phyloP scores from a whole-genome alignment of 1,140 invertebrate genomes.

The Asbolus verrucosus region DNA sequence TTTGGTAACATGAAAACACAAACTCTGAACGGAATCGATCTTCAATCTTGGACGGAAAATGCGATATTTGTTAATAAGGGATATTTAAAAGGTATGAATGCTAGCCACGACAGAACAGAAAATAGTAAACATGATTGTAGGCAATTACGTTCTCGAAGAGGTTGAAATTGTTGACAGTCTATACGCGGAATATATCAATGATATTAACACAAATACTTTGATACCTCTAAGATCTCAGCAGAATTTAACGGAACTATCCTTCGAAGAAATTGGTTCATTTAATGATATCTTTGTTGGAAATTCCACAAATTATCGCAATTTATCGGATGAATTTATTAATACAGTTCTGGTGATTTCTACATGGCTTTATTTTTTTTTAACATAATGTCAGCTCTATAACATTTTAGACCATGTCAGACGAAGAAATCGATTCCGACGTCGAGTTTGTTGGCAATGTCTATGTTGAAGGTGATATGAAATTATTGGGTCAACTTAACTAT shows the following conservation, averaged over 20 bases:
- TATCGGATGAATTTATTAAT: constrained; percentile 55
- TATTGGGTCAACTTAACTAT: constrained; percentile 56
- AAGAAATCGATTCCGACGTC: constrained; percentile 57
- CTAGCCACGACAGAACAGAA: neutral
- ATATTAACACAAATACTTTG: constrained; percentile 55
- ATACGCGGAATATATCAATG: constrained; percentile 55
- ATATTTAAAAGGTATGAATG: constrained; percentile 47
- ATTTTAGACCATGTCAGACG: constrained; percentile 54
- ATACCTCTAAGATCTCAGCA: constrained; percentile 57
- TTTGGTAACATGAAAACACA: constrained; percentile 55
- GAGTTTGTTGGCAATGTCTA: constrained; percentile 61
- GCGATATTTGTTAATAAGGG: constrained; percentile 58
- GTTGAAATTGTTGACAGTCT: constrained; percentile 52
- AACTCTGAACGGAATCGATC: constrained; percentile 52
- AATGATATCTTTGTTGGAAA: constrained; percentile 56
- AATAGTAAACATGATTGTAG: too few relatives aligned
- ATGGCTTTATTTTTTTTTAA: too few relatives aligned
- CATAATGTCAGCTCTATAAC: neutral
- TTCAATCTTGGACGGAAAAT: constrained; percentile 52
- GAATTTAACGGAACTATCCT: constrained; percentile 50
- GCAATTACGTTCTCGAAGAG: constrained; percentile 52
- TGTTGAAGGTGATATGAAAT: constrained; percentile 48
- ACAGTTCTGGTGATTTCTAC: constrained; percentile 60
- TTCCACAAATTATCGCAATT: constrained; percentile 57
- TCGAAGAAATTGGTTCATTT: constrained; percentile 40